Evolutionary conservation across 2,113 vertebrate genomes (phyloP).

Genomic region (Phalacrocorax pelagicus): DNA sequence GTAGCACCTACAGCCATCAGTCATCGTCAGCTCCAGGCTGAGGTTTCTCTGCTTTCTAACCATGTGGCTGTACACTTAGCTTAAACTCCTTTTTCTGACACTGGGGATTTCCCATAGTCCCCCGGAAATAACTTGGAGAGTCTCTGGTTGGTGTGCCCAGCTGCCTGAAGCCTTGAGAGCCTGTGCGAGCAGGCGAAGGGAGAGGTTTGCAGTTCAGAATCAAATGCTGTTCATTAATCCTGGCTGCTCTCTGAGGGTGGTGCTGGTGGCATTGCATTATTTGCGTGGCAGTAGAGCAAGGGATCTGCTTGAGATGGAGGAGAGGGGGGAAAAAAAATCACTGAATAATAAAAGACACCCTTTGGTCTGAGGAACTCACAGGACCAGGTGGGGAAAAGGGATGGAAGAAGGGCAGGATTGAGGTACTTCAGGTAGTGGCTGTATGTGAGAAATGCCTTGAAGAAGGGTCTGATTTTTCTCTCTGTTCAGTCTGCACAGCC

Average conservation of each 20-base stretch:
- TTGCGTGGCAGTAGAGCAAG: accelerated
- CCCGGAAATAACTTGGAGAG: background rate
- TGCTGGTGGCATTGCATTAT: accelerated
- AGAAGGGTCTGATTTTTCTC: background rate
- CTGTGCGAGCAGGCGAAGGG: background rate
- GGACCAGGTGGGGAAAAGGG: background rate
- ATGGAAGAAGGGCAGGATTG: background rate
- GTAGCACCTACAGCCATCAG: constrained; percentile 28
- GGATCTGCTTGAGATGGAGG: background rate
- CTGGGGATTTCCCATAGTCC: background rate
- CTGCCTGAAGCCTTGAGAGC: background rate
- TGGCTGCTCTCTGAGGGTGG: background rate
- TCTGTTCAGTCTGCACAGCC: background rate
- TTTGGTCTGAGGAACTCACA: background rate
- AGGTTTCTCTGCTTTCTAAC: constrained; percentile 34
- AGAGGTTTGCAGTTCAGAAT: background rate
- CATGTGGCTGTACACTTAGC: background rate
- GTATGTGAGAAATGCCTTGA: background rate
- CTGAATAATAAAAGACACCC: background rate
- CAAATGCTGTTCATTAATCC: background rate
- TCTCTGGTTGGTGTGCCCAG: background rate
- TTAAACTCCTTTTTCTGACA: background rate
- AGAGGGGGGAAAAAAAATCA: accelerated
- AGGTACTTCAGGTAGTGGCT: background rate
- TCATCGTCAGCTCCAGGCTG: constrained; percentile 41